Conservation (phyloP, 2,113 vertebrate genomes). For the Mirza zaza region DNA sequence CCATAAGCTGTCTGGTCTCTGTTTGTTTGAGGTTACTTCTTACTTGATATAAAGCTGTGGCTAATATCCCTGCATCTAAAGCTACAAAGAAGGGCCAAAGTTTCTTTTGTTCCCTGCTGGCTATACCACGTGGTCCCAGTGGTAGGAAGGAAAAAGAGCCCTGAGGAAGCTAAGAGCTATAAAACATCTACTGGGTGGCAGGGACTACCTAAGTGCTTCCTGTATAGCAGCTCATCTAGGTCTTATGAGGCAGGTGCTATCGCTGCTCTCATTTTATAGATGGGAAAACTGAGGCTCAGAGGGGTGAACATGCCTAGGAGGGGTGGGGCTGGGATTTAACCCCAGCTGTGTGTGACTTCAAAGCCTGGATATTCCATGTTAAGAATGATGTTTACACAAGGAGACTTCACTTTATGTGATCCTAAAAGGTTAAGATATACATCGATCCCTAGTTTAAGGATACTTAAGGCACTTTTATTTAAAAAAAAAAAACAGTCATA, state of each 20-base stretch:
- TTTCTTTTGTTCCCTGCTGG: conserved; percentile 3
- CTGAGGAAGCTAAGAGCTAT: neutral
- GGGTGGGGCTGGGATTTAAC: neutral
- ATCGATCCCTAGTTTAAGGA: neutral
- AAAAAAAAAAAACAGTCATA: neutral
- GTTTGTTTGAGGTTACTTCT: neutral
- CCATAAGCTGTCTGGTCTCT: neutral
- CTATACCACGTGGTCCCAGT: neutral
- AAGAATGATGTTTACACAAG: neutral
- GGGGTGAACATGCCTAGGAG: fast-evolving
- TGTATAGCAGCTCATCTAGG: neutral
- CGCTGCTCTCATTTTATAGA: neutral
- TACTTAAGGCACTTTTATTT: neutral
- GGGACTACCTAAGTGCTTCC: neutral
- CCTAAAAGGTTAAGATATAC: neutral
- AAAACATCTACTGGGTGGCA: neutral
- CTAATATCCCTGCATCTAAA: neutral
- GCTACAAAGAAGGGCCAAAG: neutral
- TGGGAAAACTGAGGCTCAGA: neutral
- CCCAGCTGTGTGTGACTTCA: no score
- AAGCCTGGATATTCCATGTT: neutral
- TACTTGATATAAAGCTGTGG: neutral
- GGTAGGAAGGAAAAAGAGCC: neutral
- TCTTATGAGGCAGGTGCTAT: neutral
- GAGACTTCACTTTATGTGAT: neutral